Evolutionary conservation across 37 sponge, comb jelly and placozoan genomes (phyloP), one percentile per base, ranked within the genome.

Genomic region (Haliclona indistincta): DNA sequence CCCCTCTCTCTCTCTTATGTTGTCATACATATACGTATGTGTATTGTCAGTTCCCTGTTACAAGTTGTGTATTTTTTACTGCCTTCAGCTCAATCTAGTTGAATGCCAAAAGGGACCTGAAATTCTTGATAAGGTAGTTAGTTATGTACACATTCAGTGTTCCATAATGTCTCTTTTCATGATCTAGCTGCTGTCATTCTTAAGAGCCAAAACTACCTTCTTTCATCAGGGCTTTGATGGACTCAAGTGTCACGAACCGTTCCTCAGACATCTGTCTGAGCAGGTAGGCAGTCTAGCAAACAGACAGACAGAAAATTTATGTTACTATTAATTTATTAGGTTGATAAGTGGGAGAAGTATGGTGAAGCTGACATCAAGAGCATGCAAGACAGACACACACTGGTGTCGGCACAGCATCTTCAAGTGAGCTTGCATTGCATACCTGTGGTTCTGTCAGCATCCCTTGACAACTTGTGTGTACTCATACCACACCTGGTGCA

Each of bases 161-260:
- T 10, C 8, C 25, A 13, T 61, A 20, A 13, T 61, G 11, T 61
- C 28, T 29, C 15, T 8, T 30, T 10, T 23, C 26, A 61, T 61
- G 8, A 34, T 52, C 20, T 76, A 89, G 90, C 49, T 89, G 38
- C 71, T 89, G 37, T 54, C 70, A 26, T 84, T 68, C 66, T 56
- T 84, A 71, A 45, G 74, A 39, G 85, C 85, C 1, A 73, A 75
- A 73, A 80, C 70, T 66, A 79, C 71, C 29, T 84, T 89, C 76
- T 84, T 84, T 60, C 74, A 68, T 42, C 81, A 89, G 35, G 85
- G 90, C 56, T 80, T 84, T 56, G 90, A 89, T 80, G 75, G 70
- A 19, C 65, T 80, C 32, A 72, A 61, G 7, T 74, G 58, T 56
- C 69, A 41, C 33, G 90, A 84, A 52, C 76, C 80, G 7, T 70